A percentile compares a stretch with the other conserved stretches of the same genome.
Evolutionary conservation across 64 coral and sea anemone species (phyloP).

Genomic region (Montipora foliosa): DNA sequence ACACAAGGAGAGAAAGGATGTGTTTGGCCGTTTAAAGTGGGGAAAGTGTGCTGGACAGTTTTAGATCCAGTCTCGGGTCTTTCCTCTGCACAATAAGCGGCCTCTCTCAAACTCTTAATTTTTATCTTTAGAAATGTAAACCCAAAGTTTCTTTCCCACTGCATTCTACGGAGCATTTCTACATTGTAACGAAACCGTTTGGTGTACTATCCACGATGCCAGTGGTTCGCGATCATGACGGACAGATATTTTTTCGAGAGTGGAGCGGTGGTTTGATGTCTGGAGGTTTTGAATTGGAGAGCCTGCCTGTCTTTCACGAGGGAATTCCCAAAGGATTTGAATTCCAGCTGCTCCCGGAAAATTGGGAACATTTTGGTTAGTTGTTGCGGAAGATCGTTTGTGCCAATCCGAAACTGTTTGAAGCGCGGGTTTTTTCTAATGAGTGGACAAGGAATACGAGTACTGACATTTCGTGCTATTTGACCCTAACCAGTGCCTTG

Average conservation of each 20-base stretch:
- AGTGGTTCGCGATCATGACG: constrained; percentile 79
- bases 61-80: no score
- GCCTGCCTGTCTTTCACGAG: constrained; percentile 81
- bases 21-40: no score
- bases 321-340: constrained; percentile 87
- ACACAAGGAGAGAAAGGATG: no score
- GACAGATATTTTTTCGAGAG: constrained; percentile 75
- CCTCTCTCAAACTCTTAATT: background rate
- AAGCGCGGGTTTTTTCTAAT: no score
- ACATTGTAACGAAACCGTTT: constrained; percentile 85
- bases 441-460: no score
- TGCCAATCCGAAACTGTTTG: no score
- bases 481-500: no score
- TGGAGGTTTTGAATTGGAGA: constrained; percentile 85
- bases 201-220: constrained; percentile 74
- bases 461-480: no score
- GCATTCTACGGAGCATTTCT: constrained; percentile 89
- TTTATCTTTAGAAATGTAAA: constrained; percentile 48
- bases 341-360: constrained; percentile 93
- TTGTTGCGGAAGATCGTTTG: background rate
- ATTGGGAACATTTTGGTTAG: constrained; percentile 96
- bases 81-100: no score
- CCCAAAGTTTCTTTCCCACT: constrained; percentile 71
- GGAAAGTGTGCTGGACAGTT: no score
- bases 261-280: constrained; percentile 77